Evolutionary conservation across 2,888 invertebrate genomes (phyloP), one percentile per base, ranked within the genome.

Genomic region (Chrysolina haemoptera): DNA sequence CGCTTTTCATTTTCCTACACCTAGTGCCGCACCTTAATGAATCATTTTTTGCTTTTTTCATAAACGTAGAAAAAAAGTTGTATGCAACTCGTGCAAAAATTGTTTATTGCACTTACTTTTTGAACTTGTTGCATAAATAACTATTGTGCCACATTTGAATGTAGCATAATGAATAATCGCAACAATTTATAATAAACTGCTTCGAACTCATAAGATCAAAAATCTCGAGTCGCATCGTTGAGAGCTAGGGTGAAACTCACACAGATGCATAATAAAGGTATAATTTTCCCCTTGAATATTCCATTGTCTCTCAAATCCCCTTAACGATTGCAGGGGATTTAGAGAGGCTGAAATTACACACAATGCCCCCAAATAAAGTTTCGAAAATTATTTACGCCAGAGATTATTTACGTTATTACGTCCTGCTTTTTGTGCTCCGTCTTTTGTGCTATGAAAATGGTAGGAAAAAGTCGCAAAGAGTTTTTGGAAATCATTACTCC

Each of bases 261-360:
- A 41, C 66, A 66, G 66, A 66, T 66, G 66, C 48, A 27, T 16
- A 16, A 43, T 27, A 80, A 85, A 83, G 82, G 84, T 83, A 83
- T 85, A 86, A 86, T 86, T 86, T 86, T 84, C 85, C 87, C 83
- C 85, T 86, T 82, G 84, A 85, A 84, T 83, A 82, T 84, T 84
- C 86, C 81, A 86, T 86, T 86, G 86, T 86, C 85, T 86, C 81
- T 76, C 73, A 85, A 85, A 86, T 86, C 86, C 85, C 84, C 83
- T 85, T 85, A 85, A 85, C 85, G 84, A 85, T 84, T 78, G 84
- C 83, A 70, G 75, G 78, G 76, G 78, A 70, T 63, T 76, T 76
- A 75, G 75, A 79, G 80, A 71, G 76, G 62, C 78, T 75, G 75
- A 78, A 82, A 82, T 82, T 82, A 80, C 80, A 72, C 76, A 76